These are phyloP conservation scores for Bubo scandiacus DNA, from an alignment of 2,113 vertebrate species.

Conservation along the genomic window DNA sequence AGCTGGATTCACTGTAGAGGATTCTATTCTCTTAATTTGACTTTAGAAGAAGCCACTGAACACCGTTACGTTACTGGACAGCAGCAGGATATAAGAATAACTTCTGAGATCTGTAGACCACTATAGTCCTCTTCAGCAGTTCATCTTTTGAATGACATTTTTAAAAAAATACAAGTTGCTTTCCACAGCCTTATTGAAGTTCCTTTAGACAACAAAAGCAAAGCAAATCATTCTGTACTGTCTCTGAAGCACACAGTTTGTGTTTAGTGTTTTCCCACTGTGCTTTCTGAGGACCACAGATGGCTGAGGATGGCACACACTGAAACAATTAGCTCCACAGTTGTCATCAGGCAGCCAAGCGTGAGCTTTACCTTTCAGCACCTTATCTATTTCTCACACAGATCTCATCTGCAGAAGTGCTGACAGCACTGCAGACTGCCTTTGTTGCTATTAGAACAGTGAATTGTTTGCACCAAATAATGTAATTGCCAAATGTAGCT, in stretches of 20 bases:
- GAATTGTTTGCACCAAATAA: not conserved
- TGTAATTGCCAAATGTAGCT: not conserved
- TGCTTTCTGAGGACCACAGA: not conserved
- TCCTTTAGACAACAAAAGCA: not conserved
- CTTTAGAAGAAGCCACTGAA: not conserved
- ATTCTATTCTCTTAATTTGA: not conserved
- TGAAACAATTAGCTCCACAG: not conserved
- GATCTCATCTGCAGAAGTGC: not conserved
- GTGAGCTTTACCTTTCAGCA: constrained; percentile 20
- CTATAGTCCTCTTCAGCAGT: not conserved
- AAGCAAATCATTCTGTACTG: not conserved
- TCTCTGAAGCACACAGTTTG: not conserved
- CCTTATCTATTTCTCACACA: not conserved
- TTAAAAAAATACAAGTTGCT: not conserved
- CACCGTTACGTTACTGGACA: not conserved
- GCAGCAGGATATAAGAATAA: not conserved
- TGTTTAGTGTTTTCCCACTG: not conserved
- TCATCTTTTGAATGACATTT: not conserved
- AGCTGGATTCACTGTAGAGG: not conserved
- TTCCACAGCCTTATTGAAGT: not conserved
- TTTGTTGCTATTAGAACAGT: not conserved
- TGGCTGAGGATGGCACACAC: not conserved
- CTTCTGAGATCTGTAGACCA: not conserved
- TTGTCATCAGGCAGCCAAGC: not conserved
- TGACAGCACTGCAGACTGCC: not conserved